phyloP scores from a whole-genome alignment of 2,888 invertebrate genomes.

The Synergus itoensis region DNA sequence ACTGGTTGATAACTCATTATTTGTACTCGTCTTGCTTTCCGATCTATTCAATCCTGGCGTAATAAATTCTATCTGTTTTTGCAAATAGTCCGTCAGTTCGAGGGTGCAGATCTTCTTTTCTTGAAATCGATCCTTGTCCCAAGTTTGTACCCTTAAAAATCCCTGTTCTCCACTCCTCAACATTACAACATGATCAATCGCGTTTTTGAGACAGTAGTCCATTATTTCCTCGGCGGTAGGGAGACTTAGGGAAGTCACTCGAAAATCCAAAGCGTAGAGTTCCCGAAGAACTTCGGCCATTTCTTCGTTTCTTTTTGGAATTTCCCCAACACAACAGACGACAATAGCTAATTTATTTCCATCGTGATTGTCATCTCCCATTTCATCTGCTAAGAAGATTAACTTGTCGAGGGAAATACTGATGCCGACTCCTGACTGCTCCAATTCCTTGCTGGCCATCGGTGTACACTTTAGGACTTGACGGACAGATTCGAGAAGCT shows the following conservation, averaged over 20 bases:
- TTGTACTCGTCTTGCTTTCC: conserved; percentile 68
- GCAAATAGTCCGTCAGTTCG: conserved; percentile 86
- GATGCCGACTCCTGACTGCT: conserved; percentile 87
- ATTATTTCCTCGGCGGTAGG: conserved; percentile 82
- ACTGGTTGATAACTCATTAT: conserved; percentile 62
- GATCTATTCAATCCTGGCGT: conserved; percentile 74
- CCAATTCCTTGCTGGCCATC: conserved; percentile 70
- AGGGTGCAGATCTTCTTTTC: conserved; percentile 82
- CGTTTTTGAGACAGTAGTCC: conserved; percentile 71
- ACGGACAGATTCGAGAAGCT: conserved; percentile 86
- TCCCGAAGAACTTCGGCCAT: conserved; percentile 80
- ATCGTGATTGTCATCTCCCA: conserved; percentile 77
- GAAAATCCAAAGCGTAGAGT: conserved; percentile 87
- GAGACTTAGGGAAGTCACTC: conserved; percentile 82
- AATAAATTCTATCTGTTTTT: conserved; percentile 80
- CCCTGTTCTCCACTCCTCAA: conserved; percentile 82
- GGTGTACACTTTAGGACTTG: conserved; percentile 78
- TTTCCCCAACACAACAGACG: conserved; percentile 83
- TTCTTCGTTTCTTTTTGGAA: conserved; percentile 81
- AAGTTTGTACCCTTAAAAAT: conserved; percentile 80
- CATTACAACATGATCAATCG: conserved; percentile 81
- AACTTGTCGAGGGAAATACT: conserved; percentile 92
- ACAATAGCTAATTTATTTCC: conserved; percentile 80
- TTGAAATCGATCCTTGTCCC: conserved; percentile 84
- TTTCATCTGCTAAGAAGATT: conserved; percentile 81